Base-by-base conservation (phyloP, 2,888 invertebrate genomes). In the Oxycera nigricornis region DNA sequence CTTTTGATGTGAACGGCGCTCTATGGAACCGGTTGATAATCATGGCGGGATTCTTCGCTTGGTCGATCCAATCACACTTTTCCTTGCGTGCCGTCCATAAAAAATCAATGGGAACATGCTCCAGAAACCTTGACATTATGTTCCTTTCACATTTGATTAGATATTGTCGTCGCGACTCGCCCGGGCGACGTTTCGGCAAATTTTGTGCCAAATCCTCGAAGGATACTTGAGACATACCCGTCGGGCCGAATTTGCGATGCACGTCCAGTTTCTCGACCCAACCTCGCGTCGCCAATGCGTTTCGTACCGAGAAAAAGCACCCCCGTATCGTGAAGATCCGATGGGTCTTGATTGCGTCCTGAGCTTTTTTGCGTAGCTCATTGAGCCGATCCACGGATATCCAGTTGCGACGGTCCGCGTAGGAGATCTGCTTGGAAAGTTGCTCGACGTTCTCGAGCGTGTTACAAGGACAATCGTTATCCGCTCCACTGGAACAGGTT, bases 1-100 rank as follows among this genome's bases (percentile, higher is more conserved):
- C 96, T 88, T 97, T 97, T 0, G 96, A 95, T 0, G 97, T 96
- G 82, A 97, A 97, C 70, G 92, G 89, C 0, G 95, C 94, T 80
- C 94, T 90, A 79, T 92, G 92, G 84, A 94, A 96, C 80, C 96
- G 91, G 83, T 91, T 91, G 80, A 93, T 90, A 73, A 92, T 87
- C 82, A 92, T 92, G 55, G 90, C 88, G 75, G 89, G 89, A 79
- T 85, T 86, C 74, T 82, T 84, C 3, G 83, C 82, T 77, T 84
- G 82, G 76, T 86, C 85, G 17, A 84, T 81, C 77, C 84, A 84
- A 75, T 86, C 85, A 74, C 83, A 82, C 84, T 91, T 92, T 78
- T 96, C 95, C 75, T 93, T 90, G 78, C 94, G 91, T 73, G 94
- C 91, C 61, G 95, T 95, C 96, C 97, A 97, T 39, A 96, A 88